Conservation (phyloP, 2,888 invertebrate genomes). For the Meta bourneti region DNA sequence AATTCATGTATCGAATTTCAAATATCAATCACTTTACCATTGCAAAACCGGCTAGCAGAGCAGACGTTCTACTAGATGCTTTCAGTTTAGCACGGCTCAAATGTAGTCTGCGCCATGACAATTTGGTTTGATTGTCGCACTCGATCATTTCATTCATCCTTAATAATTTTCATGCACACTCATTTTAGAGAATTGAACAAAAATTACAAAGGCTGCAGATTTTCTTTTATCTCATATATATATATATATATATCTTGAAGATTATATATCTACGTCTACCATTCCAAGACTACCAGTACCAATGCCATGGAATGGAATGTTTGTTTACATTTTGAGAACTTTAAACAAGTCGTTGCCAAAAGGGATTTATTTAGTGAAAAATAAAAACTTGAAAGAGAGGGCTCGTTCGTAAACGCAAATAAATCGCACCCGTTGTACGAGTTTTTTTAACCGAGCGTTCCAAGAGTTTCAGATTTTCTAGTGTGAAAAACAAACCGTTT, state of each 20-base stretch:
- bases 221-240: background rate
- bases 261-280: background rate
- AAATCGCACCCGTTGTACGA: too few relatives aligned
- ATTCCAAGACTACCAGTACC: background rate
- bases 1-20: too few relatives aligned
- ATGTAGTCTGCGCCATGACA: conserved; percentile 86
- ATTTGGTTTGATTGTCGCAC: conserved; percentile 64
- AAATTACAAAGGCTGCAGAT: background rate
- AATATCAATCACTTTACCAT: conserved; percentile 86
- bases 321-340: background rate
- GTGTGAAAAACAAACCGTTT: too few relatives aligned
- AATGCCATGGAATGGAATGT: background rate
- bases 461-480: too few relatives aligned
- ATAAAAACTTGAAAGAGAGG: too few relatives aligned
- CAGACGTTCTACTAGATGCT: conserved; percentile 95
- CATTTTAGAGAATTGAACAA: background rate
- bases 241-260: background rate
- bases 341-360: background rate
- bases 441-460: too few relatives aligned
- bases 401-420: too few relatives aligned
- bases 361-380: too few relatives aligned
- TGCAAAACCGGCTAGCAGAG: conserved; percentile 94
- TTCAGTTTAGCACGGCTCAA: conserved; percentile 96
- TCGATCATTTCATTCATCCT: conserved; percentile 69
- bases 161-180: background rate